Evolutionary conservation across 2,113 vertebrate genomes (phyloP).

Genomic region (Eptesicus fuscus): DNA sequence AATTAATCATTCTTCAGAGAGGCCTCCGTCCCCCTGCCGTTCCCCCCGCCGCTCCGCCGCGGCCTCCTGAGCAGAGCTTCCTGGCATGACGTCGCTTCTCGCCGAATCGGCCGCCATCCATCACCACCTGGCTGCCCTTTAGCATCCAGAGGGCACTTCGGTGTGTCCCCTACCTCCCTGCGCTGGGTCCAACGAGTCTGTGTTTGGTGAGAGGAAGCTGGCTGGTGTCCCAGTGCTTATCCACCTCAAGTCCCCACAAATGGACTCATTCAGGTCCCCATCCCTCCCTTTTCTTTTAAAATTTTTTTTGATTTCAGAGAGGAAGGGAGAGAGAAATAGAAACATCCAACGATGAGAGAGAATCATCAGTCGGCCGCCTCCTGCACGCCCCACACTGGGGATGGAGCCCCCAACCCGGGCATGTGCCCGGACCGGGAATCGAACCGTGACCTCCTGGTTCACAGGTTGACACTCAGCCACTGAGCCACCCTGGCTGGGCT

Average conservation of each 20-base stretch:
- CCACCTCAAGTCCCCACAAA: neutral
- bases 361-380: too few species aligned
- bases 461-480: too few species aligned
- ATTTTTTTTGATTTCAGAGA: too few species aligned
- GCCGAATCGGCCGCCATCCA: neutral
- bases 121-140: neutral
- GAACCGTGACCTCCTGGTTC: too few species aligned
- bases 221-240: neutral
- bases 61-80: neutral
- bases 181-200: neutral
- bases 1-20: conserved; percentile 46
- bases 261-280: neutral
- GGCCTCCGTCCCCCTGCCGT: neutral
- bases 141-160: neutral
- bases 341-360: too few species aligned
- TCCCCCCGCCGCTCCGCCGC: neutral
- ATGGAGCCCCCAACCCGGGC: too few species aligned
- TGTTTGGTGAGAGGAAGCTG: neutral
- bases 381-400: too few species aligned
- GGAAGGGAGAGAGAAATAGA: too few species aligned
- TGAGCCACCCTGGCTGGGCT: too few species aligned
- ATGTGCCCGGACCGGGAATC: too few species aligned
- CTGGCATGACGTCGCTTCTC: neutral
- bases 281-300: neutral
- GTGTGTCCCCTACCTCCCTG: neutral